Conservation (phyloP, 2,797 vertebrate genomes). For the Oceanodroma leucorhoa region DNA sequence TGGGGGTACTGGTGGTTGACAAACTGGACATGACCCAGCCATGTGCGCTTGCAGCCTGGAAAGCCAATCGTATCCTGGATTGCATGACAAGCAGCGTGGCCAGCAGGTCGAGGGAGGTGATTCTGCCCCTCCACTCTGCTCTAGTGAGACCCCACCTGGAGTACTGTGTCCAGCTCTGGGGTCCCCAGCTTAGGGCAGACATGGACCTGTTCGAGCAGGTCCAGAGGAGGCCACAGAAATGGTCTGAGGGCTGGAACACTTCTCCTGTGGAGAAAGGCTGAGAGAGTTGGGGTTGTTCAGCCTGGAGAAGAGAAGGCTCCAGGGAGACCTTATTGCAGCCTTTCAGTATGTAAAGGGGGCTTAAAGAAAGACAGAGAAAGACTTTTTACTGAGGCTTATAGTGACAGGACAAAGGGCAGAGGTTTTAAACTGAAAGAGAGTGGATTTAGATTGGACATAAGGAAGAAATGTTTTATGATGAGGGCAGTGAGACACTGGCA, state of each 20-base stretch:
- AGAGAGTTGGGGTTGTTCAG: neutral
- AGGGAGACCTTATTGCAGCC: fast-evolving
- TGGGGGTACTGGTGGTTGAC: neutral
- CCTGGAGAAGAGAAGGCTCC: neutral
- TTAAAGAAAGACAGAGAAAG: neutral
- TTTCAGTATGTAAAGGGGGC: neutral
- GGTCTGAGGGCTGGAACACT: neutral
- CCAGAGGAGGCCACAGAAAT: neutral
- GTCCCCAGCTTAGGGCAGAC: fast-evolving
- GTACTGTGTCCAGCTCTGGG: fast-evolving
- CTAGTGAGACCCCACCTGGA: neutral
- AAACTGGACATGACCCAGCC: neutral
- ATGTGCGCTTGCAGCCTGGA: fast-evolving
- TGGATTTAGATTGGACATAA: neutral
- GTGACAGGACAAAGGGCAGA: neutral
- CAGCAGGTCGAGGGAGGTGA: neutral
- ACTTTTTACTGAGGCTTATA: neutral
- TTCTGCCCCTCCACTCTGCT: neutral
- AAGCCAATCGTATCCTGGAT: neutral
- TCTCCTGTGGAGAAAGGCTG: neutral
- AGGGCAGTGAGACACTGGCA: neutral
- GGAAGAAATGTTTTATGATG: neutral
- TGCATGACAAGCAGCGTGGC: neutral
- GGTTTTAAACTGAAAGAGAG: neutral
- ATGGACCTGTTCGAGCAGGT: fast-evolving